These are phyloP conservation scores for Strix aluco DNA, from an alignment of 2,113 vertebrate genomes.

Conservation along the genomic window DNA sequence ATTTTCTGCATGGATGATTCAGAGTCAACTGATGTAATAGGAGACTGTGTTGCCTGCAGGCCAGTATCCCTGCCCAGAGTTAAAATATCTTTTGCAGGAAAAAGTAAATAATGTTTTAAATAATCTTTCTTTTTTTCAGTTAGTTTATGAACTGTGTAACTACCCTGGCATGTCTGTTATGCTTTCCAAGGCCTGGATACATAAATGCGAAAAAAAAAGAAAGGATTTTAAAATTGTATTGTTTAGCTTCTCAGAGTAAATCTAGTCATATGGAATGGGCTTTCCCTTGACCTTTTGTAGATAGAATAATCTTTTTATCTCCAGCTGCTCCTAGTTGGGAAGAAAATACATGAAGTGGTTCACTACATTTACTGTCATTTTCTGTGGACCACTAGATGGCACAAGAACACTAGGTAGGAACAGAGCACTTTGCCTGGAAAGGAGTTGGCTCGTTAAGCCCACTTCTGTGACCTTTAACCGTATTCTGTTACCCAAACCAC, in stretches of 20 bases:
- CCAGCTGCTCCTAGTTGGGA: not conserved
- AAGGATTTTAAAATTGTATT: not conserved
- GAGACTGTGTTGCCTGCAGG: not conserved
- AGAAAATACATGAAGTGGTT: accelerated
- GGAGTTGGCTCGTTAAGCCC: accelerated
- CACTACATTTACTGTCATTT: accelerated
- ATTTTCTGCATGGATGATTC: not conserved
- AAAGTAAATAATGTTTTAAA: not conserved
- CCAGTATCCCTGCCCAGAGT: not conserved
- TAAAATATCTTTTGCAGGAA: not conserved
- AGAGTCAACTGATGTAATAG: not conserved
- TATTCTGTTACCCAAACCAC: not conserved
- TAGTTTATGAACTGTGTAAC: not conserved
- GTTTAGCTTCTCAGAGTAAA: not conserved
- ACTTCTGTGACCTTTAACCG: not conserved
- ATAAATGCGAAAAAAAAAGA: not conserved
- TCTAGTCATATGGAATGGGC: not conserved
- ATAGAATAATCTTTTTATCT: not conserved
- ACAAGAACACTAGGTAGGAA: not conserved
- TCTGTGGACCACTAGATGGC: conserved; percentile 67
- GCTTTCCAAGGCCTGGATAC: not conserved
- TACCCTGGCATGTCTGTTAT: not conserved
- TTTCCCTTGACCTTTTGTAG: not conserved
- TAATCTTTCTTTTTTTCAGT: not conserved
- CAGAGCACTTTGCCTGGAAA: too few species aligned